Percentiles rank a stretch among this genome's conserved stretches.
These are phyloP conservation scores for Abramis brama DNA, from an alignment of 2,113 vertebrate species.

Conservation along the genomic window DNA sequence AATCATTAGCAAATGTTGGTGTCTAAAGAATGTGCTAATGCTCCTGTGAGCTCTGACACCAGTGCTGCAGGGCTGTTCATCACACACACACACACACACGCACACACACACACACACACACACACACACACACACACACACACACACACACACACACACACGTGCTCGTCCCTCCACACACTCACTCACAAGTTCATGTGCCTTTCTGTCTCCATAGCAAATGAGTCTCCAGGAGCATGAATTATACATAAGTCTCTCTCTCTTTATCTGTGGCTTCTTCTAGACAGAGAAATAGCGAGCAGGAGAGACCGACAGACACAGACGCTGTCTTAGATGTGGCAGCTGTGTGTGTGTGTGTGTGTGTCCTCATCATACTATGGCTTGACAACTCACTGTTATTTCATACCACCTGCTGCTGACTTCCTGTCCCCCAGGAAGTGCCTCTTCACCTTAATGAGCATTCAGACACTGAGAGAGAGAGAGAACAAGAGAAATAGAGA, in stretches of 20 bases:
- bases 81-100: background rate
- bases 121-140: background rate
- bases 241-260: slow-evolving; percentile 21
- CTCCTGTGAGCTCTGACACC: background rate
- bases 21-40: background rate
- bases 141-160: background rate
- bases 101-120: background rate
- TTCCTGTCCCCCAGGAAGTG: slow-evolving; percentile 20
- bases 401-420: slow-evolving; percentile 21
- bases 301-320: slow-evolving; percentile 1
- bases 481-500: background rate
- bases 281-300: background rate
- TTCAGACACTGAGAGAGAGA: background rate
- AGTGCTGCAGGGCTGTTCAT: background rate
- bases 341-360: background rate
- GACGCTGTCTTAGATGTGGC: background rate
- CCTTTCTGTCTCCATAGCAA: slow-evolving; percentile 18
- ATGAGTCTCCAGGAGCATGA: slow-evolving; percentile 21
- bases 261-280: background rate
- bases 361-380: slow-evolving; percentile 1
- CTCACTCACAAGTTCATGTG: slow-evolving; percentile 30
- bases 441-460: slow-evolving; percentile 26
- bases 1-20: background rate
- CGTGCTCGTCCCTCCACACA: background rate
- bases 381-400: slow-evolving; percentile 20